Evolutionary conservation across 1,140 invertebrate genomes (phyloP), one percentile per base, ranked within the genome.

Genomic region (Nephotettix cincticeps): DNA sequence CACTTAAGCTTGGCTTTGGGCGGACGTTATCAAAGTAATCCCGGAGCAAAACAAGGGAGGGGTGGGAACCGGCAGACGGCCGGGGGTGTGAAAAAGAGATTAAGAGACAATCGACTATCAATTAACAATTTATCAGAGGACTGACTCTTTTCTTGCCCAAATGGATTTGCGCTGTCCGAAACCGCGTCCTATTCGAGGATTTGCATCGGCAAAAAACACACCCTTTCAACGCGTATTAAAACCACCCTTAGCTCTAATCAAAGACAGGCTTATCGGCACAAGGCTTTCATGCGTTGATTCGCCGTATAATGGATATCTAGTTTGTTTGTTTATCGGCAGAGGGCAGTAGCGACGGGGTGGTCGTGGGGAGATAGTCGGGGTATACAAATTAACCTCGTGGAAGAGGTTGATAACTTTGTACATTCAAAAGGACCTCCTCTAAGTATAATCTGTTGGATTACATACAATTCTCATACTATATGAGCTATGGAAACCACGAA

Each of bases 81-180:
- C 4, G 47, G 19, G 56, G 56, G 56, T 61, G 56, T 61, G 56
- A 61, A 61, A 61, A 61, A 61, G 56, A 61, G 56, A 61, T 61
- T 61, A 61, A 25, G 23, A 61, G 56, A 61, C 56, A 61, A 61
- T 61, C 56, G 56, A 27, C 56, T 61, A 61, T 25, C 56, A 61
- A 61, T 61, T 61, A 61, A 61, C 56, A 61, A 61, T 61, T 61
- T 61, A 61, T 61, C 56, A 61, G 56, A 61, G 56, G 56, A 61
- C 14, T 61, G 56, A 61, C 56, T 61, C 56, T 61, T 61, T 61
- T 61, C 56, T 61, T 61, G 56, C 56, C 56, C 56, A 61, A 61
- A 61, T 61, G 56, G 56, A 61, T 61, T 61, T 61, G 56, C 56
- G 27, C 14, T 61, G 56, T 61, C 56, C 56, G 56, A 61, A 61